Evolutionary conservation across 2,797 vertebrate species (phyloP).

Genomic region (Cirrhinus molitorella): DNA sequence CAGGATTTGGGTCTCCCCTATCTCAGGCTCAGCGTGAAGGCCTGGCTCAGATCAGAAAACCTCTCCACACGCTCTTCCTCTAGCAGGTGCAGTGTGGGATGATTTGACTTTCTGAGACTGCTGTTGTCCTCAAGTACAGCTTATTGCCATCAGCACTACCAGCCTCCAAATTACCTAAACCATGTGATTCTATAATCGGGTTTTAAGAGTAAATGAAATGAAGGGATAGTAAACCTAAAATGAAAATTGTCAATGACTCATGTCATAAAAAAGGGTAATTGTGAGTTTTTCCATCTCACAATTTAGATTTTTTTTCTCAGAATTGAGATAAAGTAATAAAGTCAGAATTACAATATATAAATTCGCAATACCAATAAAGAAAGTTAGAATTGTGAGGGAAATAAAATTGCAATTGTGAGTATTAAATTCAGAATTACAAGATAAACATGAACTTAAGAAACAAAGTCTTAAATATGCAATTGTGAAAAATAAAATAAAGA

Average conservation of each 20-base stretch:
- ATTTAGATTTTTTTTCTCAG: no score
- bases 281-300: no score
- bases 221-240: background rate
- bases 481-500: no score
- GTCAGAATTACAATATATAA: no score
- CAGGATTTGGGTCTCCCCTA: conserved; percentile 41
- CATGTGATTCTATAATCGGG: background rate
- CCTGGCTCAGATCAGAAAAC: background rate
- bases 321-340: no score
- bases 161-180: background rate
- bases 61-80: conserved; percentile 6
- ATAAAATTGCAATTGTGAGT: no score
- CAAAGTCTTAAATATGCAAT: no score
- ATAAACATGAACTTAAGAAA: no score
- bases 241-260: background rate
- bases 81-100: conserved; percentile 27
- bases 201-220: background rate
- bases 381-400: no score
- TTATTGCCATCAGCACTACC: conserved; percentile 3
- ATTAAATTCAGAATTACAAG: no score
- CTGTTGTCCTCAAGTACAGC: background rate
- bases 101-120: conserved; percentile 2
- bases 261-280: no score
- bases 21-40: background rate
- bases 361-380: no score